Conservation (phyloP, 2,113 vertebrate genomes). For the Sorex araneus region DNA sequence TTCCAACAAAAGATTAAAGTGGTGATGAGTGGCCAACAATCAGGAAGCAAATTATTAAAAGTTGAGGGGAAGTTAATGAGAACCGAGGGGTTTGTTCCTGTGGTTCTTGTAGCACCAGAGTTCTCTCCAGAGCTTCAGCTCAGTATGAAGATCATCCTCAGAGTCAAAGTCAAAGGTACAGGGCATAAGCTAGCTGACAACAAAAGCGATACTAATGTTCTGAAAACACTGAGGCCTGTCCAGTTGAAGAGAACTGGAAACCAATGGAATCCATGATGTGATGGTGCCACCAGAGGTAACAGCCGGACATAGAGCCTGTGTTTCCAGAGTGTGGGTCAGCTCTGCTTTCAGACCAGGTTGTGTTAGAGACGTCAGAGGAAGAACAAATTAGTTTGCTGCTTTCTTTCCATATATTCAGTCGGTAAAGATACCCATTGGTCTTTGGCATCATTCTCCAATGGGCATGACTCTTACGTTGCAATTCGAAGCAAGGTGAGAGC, state of each 20-base stretch:
- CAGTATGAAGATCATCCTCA: not conserved
- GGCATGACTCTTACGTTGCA: slow-evolving; percentile 20
- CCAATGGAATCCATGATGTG: not conserved
- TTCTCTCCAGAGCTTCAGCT: not conserved
- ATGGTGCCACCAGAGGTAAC: not conserved
- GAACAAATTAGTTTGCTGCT: not conserved
- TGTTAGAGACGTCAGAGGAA: not conserved
- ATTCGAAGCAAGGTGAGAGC: slow-evolving; percentile 56
- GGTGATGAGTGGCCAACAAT: not conserved
- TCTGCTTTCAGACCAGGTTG: not conserved
- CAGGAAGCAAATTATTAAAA: not conserved
- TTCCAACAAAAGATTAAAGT: not conserved
- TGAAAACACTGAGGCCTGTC: not conserved
- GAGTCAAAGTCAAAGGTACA: not conserved
- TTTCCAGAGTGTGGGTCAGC: not conserved
- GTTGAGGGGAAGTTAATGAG: not conserved
- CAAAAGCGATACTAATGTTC: not conserved
- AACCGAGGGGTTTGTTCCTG: not conserved
- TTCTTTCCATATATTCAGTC: slow-evolving; percentile 23
- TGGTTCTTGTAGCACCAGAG: not conserved
- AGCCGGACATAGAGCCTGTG: not conserved
- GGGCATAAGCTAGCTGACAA: not conserved
- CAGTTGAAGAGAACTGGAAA: not conserved
- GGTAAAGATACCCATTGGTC: not conserved
- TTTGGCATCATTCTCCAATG: slow-evolving; percentile 58